Base-by-base conservation (phyloP, 2,113 vertebrate species). In the Argyrosomus japonicus region DNA sequence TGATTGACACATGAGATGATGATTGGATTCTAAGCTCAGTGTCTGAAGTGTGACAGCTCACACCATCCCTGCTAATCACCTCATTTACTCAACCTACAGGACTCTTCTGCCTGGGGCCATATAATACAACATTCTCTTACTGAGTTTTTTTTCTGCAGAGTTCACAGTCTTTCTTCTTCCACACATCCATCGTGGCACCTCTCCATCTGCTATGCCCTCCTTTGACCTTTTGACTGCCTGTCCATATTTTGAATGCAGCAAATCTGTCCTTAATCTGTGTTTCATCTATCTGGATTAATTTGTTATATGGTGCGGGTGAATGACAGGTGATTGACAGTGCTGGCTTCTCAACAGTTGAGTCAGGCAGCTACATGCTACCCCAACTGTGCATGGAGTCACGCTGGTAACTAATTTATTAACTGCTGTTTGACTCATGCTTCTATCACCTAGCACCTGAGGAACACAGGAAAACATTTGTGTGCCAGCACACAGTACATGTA, bases 61-160 rank as follows among this genome's bases (percentile, higher is more conserved):
- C 91, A 92, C 88, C 92, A 90, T 91, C 87, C 90, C 81, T 81
- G 82, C 91, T 93, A 92, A 94, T 93, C 89, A 89, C 88, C 89
- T 90, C 88, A 91, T 91, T 93, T 93, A 93, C 88, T 90, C 81
- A 56, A 85, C 68, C 91, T 89, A 78, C 82, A 82, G 85, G 87
- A 84, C 87, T 87, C 75, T 78, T 88, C 74, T 71, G 81, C 93
- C 91, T 29, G 54, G 54, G 86, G 92, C 77, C 61, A 78, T 51
- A 63, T 56, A 79, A 80, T 74, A 80, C 84, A 85, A 40, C 68
- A 47, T 79, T 89, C 76, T 85, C 67, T 62, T 43, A 63, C 48
- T 48, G 19, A 45, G 45, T 56, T 48, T 68, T 47, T 58, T n/a
- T 7, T 60, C 29, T 19, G 12, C 51, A 2, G 17, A 74, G 47